Percentiles rank a stretch among this genome's conserved stretches.
These are phyloP conservation scores for Harpalus rufipes DNA, from an alignment of 2,888 invertebrate species.

Conservation along the genomic window DNA sequence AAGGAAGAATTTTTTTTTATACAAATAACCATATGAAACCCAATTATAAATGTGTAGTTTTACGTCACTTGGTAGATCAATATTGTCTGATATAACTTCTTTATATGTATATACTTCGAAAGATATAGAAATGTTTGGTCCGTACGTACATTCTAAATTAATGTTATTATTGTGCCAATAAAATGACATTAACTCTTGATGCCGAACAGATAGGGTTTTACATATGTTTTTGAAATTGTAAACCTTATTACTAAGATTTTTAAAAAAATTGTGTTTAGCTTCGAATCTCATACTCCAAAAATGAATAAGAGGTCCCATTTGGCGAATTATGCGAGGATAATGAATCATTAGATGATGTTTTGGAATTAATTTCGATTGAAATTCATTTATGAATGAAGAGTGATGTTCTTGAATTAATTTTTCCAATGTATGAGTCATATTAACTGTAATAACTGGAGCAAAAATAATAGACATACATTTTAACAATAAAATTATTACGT, in stretches of 20 bases:
- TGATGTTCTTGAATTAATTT: slow-evolving; percentile 54
- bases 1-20: slow-evolving; percentile 8
- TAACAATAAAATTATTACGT: slow-evolving; percentile 52
- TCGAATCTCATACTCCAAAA: slow-evolving; percentile 62
- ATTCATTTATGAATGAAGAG: slow-evolving; percentile 50
- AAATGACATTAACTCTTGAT: slow-evolving; percentile 64
- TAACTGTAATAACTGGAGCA: slow-evolving; percentile 22
- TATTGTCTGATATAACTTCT: not conserved
- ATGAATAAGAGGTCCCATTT: slow-evolving; percentile 64
- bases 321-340: slow-evolving; percentile 56
- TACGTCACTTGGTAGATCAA: slow-evolving; percentile 5
- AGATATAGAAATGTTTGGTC: slow-evolving; percentile 7
- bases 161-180: slow-evolving; percentile 49
- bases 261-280: slow-evolving; percentile 65
- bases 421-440: slow-evolving; percentile 58
- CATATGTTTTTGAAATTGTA: slow-evolving; percentile 63
- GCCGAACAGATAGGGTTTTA: slow-evolving; percentile 59
- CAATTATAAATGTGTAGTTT: slow-evolving; percentile 1
- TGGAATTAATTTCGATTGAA: slow-evolving; percentile 56
- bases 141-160: slow-evolving; percentile 14
- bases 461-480: slow-evolving; percentile 60
- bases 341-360: slow-evolving; percentile 66
- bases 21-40: slow-evolving; percentile 16
- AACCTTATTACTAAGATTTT: slow-evolving; percentile 57
- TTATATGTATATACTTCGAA: slow-evolving; percentile 5